Evolutionary conservation across 2,113 vertebrate species (phyloP).

Genomic region (Aphyosemion australe): DNA sequence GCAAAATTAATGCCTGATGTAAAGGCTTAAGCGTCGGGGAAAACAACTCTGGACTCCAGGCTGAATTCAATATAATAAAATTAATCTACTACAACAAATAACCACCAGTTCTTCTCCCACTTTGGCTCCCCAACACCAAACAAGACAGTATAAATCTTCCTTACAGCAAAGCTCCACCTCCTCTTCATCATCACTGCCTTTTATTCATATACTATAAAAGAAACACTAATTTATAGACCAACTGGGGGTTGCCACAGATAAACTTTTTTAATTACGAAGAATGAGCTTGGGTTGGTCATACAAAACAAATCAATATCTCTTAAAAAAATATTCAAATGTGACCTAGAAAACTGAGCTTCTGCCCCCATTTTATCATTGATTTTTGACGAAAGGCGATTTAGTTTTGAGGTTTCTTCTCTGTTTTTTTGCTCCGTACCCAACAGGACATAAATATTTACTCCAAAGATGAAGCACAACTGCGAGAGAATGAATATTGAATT

Average conservation of each 20-base stretch:
- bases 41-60: constrained; percentile 52
- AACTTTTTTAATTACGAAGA: constrained; percentile 81
- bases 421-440: constrained; percentile 46
- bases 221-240: constrained; percentile 26
- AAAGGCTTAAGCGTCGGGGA: constrained; percentile 52
- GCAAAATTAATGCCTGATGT: constrained; percentile 27
- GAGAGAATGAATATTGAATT: constrained; percentile 77
- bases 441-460: constrained; percentile 75
- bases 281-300: constrained; percentile 74
- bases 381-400: constrained; percentile 73
- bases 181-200: constrained; percentile 67
- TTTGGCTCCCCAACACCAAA: constrained; percentile 2
- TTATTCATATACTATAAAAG: constrained; percentile 58
- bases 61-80: constrained; percentile 74
- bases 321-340: constrained; percentile 83
- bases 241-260: constrained; percentile 43
- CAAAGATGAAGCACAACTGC: constrained; percentile 60
- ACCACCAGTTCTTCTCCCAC: constrained; percentile 5
- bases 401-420: constrained; percentile 46
- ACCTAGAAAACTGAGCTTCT: constrained; percentile 77
- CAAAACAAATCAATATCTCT: constrained; percentile 80
- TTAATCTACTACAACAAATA: constrained; percentile 61
- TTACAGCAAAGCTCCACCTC: constrained; percentile 64
- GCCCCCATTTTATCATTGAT: constrained; percentile 79
- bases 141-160: constrained; percentile 64